These are phyloP conservation scores for Xiphias gladius DNA, from an alignment of 2,113 vertebrate species.

Conservation along the genomic window DNA sequence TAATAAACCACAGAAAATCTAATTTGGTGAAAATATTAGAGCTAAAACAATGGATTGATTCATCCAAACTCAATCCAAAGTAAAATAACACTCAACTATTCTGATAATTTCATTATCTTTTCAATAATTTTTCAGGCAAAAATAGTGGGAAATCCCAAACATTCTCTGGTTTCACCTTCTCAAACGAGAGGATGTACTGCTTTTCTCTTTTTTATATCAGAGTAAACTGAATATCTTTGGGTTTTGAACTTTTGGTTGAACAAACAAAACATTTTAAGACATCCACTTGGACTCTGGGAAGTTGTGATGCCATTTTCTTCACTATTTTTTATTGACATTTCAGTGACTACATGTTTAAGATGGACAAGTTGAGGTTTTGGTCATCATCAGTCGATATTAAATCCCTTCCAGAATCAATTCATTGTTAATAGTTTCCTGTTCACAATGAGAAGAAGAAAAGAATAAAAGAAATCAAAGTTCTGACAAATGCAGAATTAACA, in stretches of 20 bases:
- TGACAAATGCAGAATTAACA: slow-evolving; percentile 15
- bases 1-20: background rate
- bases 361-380: background rate
- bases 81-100: too few species aligned
- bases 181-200: background rate
- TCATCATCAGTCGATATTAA: slow-evolving; percentile 2
- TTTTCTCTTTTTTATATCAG: background rate
- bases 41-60: background rate
- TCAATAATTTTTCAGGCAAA: background rate
- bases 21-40: background rate
- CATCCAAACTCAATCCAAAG: too few species aligned
- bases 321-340: background rate
- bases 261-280: background rate
- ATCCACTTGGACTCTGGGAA: background rate
- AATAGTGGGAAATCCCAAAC: background rate
- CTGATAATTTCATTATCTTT: background rate
- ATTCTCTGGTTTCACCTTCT: background rate
- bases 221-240: background rate
- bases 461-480: background rate
- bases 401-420: background rate
- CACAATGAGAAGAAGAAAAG: background rate
- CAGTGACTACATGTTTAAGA: background rate
- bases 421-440: background rate
- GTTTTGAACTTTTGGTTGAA: background rate
- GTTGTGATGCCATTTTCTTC: background rate